phyloP scores from a whole-genome alignment of 2,113 vertebrate species.

The Alouatta palliata region DNA sequence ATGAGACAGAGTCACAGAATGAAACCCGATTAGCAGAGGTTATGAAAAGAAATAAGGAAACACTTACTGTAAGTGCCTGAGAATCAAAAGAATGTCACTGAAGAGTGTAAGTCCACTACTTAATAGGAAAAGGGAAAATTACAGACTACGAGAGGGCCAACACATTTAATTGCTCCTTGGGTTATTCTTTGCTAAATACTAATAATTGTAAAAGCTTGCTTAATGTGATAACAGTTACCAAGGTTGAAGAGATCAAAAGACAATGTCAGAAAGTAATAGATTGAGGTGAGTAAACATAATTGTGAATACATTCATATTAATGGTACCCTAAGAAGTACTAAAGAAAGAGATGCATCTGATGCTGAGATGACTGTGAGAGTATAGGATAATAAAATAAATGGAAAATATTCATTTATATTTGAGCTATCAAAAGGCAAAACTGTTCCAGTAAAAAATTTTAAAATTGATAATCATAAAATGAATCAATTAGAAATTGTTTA shows the following conservation, averaged over 20 bases:
- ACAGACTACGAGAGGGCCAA: constrained; percentile 65
- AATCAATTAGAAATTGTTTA: background rate
- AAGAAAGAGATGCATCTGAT: background rate
- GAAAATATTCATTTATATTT: background rate
- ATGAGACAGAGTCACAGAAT: constrained; percentile 71
- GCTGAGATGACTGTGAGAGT: background rate
- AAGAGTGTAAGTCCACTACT: constrained; percentile 70
- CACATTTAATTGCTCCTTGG: constrained; percentile 73
- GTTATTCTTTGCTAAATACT: constrained; percentile 76
- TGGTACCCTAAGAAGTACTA: background rate
- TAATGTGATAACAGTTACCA: constrained; percentile 80
- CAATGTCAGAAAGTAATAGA: constrained; percentile 73
- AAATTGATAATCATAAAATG: background rate
- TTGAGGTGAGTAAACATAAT: constrained; percentile 60
- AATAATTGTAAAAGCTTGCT: constrained; percentile 79
- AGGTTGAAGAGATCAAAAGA: constrained; percentile 69
- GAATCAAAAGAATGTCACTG: constrained; percentile 73
- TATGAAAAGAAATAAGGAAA: constrained; percentile 76
- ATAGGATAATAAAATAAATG: background rate
- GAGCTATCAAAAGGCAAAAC: background rate
- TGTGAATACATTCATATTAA: constrained; percentile 21
- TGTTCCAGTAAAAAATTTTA: background rate
- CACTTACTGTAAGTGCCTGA: constrained; percentile 75
- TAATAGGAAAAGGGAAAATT: constrained; percentile 77
- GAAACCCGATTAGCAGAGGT: constrained; percentile 76